These are phyloP conservation scores for Drosophila ezoana DNA, from an alignment of 2,888 invertebrate species.

Conservation along the genomic window DNA sequence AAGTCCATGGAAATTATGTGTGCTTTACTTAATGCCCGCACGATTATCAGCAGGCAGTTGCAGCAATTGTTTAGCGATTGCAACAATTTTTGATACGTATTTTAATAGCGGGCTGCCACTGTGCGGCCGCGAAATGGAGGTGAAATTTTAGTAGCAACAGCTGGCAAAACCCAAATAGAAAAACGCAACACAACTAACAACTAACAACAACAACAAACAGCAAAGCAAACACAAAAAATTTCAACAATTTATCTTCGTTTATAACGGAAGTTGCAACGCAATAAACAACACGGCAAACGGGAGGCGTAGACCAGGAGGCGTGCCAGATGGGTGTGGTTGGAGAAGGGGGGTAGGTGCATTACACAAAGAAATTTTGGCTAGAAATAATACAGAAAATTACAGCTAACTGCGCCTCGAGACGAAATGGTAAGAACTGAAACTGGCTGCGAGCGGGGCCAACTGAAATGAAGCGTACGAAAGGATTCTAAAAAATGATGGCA, in stretches of 20 bases:
- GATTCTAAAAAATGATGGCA: conserved; percentile 70
- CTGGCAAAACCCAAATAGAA: conserved; percentile 47
- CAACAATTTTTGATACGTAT: conserved; percentile 1
- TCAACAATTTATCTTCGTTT: conserved; percentile 78
- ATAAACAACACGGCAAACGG: conserved; percentile 69
- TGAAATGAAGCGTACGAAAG: conserved; percentile 72
- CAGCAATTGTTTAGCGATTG: neutral
- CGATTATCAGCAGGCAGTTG: conserved; percentile 13
- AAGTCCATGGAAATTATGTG: neutral
- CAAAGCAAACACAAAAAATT: conserved; percentile 29
- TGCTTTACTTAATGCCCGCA: neutral
- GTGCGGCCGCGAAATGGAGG: conserved; percentile 38
- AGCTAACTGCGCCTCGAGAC: conserved; percentile 46
- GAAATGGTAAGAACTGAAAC: neutral
- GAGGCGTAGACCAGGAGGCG: conserved; percentile 39
- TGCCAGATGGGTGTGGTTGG: conserved; percentile 8
- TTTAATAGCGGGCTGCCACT: conserved; percentile 22
- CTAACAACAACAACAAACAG: conserved; percentile 16
- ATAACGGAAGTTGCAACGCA: conserved; percentile 77
- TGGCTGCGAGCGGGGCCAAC: conserved; percentile 10
- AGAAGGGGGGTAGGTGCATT: conserved; percentile 48
- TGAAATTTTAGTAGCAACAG: conserved; percentile 48
- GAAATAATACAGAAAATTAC: conserved; percentile 54
- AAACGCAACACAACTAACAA: conserved; percentile 41
- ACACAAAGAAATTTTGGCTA: conserved; percentile 54